Evolutionary conservation across 2,113 vertebrate species (phyloP).

Genomic region (Bombycilla garrulus): DNA sequence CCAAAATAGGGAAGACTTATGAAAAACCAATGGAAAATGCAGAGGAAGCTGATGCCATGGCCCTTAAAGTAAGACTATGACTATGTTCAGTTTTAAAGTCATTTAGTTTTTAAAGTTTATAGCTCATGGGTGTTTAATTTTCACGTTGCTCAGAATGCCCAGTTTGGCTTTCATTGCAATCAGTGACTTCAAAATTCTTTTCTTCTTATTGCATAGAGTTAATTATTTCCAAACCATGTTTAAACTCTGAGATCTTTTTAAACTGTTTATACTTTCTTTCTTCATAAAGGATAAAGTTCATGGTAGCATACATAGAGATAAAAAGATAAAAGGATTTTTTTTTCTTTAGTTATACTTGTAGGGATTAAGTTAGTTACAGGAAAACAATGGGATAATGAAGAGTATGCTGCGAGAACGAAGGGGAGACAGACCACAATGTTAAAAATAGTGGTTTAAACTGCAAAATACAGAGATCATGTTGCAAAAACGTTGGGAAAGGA

Average conservation of each 20-base stretch:
- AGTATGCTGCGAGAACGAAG: not conserved
- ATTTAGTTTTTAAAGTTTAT: not conserved
- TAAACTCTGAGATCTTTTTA: not conserved
- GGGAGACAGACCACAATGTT: not conserved
- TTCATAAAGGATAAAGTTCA: not conserved
- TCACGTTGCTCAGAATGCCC: not conserved
- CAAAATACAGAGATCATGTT: not conserved
- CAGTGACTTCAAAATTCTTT: not conserved
- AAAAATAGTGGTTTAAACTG: not conserved
- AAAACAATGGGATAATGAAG: not conserved
- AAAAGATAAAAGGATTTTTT: not conserved
- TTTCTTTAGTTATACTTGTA: not conserved
- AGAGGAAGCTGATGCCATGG: conserved; percentile 87
- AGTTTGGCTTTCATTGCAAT: not conserved
- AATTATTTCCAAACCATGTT: not conserved
- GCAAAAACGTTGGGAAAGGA: not conserved
- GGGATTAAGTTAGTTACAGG: not conserved
- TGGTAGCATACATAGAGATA: not conserved
- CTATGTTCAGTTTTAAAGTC: not conserved
- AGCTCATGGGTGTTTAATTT: not conserved
- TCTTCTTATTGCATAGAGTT: not conserved
- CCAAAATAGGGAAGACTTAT: conserved; percentile 92
- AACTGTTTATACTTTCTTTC: not conserved
- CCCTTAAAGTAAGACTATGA: conserved; percentile 84
- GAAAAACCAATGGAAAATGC: conserved; percentile 87